Conservation (phyloP, 2,888 invertebrate genomes). For the Euspilapteryx auroguttella region DNA sequence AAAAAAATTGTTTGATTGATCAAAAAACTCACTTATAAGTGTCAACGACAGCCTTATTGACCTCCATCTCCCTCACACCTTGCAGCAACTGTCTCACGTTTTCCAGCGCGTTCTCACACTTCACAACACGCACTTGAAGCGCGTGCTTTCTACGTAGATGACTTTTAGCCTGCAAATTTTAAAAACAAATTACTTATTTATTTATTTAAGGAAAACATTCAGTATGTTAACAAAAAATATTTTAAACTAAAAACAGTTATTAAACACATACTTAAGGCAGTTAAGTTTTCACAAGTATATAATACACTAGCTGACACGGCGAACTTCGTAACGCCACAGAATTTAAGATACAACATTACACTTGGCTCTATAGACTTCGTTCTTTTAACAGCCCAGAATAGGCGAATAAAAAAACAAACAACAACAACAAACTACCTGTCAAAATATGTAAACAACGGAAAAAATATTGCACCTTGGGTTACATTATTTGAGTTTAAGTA, state of each 20-base stretch:
- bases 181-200: constrained; percentile 3
- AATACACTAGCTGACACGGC: too few species aligned
- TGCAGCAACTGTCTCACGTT: constrained; percentile 33
- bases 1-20: background rate
- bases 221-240: too few species aligned
- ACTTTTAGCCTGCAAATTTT: constrained; percentile 55
- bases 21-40: constrained; percentile 32
- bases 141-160: constrained; percentile 64
- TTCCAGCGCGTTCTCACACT: constrained; percentile 29
- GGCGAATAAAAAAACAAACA: too few species aligned
- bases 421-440: too few species aligned
- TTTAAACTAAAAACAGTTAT: background rate
- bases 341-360: too few species aligned
- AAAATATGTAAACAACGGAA: too few species aligned
- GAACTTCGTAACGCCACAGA: too few species aligned
- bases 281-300: background rate
- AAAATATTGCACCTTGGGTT: too few species aligned
- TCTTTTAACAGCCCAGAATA: too few species aligned
- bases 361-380: too few species aligned
- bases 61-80: constrained; percentile 27
- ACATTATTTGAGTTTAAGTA: too few species aligned
- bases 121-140: constrained; percentile 41
- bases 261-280: background rate
- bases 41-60: constrained; percentile 31
- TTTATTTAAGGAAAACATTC: background rate